Base-by-base conservation (phyloP, 2,113 vertebrate genomes). In the Lycaon pictus region DNA sequence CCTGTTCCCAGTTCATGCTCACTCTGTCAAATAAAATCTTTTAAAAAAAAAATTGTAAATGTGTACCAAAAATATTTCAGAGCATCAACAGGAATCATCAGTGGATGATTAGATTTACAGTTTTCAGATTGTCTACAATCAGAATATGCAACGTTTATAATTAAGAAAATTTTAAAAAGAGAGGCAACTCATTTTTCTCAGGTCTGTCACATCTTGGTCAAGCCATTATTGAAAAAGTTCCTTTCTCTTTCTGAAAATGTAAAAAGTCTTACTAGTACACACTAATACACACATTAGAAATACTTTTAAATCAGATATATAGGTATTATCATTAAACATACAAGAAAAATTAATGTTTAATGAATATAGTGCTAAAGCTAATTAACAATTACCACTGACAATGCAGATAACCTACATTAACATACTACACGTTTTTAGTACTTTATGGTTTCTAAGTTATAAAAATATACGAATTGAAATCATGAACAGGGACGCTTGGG, bases 41-140 rank as follows among this genome's bases (percentile, higher is more conserved):
- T 43, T 7, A 7, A 7, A 43, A 43, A 43, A 43, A 43, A 43
- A 43, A 43, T 43, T 55, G 17, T 60, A 89, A 69, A 77, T 94
- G 23, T 77, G 88, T 77, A 88, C 58, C 83, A 87, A 82, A 93
- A 85, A 48, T 29, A 91, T 67, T 88, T 94, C 12, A 94, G 91
- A 91, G 29, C 35, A 90, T 76, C 60, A 88, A 88, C 13, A 77
- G 29, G 37, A 88, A 17, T 76, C 29, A 82, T 67, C 76, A 25
- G 10, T 20, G 15, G 12, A 55, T 71, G 25, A 93, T 43, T 22
- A 48, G 85, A 94, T 86, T 17, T 48, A 79, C 8, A 80, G 25
- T 72, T 90, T 84, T 80, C 48, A 76, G 7, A 56, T 85, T 17
- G 19, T 56, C 74, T 88, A 92, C 17, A 67, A 71, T 79, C 37